These are phyloP conservation scores for Hybognathus amarus DNA, from an alignment of 2,797 vertebrate species.

Conservation along the genomic window DNA sequence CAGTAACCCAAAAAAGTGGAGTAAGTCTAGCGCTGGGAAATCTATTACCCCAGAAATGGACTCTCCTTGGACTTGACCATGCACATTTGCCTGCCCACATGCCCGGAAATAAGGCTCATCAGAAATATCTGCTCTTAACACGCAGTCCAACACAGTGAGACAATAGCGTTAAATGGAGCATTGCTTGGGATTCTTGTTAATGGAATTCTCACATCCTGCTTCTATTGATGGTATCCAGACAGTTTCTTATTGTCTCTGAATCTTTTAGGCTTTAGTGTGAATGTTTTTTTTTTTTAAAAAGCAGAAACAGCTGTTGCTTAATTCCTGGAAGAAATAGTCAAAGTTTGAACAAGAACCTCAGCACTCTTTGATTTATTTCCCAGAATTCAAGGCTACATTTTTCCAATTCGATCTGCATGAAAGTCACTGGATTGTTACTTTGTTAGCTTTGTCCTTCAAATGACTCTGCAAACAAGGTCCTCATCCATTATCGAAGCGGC, in stretches of 20 bases:
- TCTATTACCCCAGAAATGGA: slow-evolving; percentile 32
- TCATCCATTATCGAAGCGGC: slow-evolving; percentile 36
- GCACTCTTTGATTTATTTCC: neutral
- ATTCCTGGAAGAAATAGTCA: neutral
- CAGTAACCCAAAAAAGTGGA: slow-evolving; percentile 45
- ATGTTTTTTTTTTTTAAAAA: neutral
- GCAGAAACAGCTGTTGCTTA: neutral
- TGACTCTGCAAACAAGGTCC: slow-evolving; percentile 14
- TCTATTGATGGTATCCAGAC: slow-evolving; percentile 2
- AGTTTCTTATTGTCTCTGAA: neutral
- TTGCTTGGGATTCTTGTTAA: slow-evolving; percentile 38
- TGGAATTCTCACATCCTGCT: slow-evolving; percentile 32
- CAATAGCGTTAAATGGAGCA: slow-evolving; percentile 22
- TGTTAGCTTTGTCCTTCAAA: slow-evolving; percentile 36
- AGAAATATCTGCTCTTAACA: neutral
- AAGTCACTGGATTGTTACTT: neutral
- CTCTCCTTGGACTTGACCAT: slow-evolving; percentile 38
- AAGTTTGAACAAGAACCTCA: slow-evolving; percentile 1
- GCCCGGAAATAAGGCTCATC: slow-evolving; percentile 16
- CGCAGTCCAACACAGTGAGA: neutral
- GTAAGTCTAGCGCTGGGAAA: slow-evolving; percentile 42
- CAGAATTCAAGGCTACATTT: neutral
- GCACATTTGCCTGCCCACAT: slow-evolving; percentile 25
- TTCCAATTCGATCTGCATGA: neutral
- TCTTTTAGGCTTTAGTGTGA: slow-evolving; percentile 1